Percentiles rank a stretch among this genome's conserved stretches.
phyloP scores from a whole-genome alignment of 2,113 vertebrate genomes.

The Hemiprocne comata region DNA sequence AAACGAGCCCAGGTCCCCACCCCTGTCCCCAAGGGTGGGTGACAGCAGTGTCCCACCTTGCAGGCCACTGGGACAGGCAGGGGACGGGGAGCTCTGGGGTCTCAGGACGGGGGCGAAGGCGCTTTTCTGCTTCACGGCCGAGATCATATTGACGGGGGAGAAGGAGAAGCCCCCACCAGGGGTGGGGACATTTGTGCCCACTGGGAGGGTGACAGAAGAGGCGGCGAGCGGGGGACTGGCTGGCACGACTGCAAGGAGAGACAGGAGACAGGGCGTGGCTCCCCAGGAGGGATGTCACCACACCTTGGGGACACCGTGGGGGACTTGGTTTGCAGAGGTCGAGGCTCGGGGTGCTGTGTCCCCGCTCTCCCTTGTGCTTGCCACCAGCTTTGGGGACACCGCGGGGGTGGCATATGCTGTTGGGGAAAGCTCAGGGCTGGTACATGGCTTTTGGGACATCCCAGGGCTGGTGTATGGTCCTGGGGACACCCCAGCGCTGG shows the following conservation, averaged over 20 bases:
- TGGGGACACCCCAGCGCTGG: neutral
- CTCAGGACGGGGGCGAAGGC: slow-evolving; percentile 96
- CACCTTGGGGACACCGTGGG: neutral
- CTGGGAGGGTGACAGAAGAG: slow-evolving; percentile 75
- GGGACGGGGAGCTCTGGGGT: slow-evolving; percentile 90
- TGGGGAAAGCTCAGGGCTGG: neutral
- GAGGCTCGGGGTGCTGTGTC: neutral
- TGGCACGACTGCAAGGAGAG: slow-evolving; percentile 75
- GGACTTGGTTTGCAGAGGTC: too few species aligned
- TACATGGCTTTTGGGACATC: neutral
- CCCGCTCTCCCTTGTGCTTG: neutral
- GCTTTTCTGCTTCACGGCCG: slow-evolving; percentile 98
- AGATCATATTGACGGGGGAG: slow-evolving; percentile 95
- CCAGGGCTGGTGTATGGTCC: accelerated
- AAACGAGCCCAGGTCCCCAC: too few species aligned
- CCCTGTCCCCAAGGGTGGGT: too few species aligned
- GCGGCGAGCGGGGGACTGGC: slow-evolving; percentile 79
- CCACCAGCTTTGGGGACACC: neutral
- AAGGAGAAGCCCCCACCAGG: slow-evolving; percentile 87
- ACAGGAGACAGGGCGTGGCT: neutral
- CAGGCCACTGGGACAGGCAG: slow-evolving; percentile 90
- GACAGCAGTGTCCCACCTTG: slow-evolving; percentile 83
- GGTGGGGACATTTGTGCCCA: slow-evolving; percentile 71
- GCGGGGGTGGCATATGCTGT: too few species aligned
- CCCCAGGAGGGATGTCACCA: neutral